Conservation (phyloP, 2,797 vertebrate genomes). For the Dendrocincla tyrannina region DNA sequence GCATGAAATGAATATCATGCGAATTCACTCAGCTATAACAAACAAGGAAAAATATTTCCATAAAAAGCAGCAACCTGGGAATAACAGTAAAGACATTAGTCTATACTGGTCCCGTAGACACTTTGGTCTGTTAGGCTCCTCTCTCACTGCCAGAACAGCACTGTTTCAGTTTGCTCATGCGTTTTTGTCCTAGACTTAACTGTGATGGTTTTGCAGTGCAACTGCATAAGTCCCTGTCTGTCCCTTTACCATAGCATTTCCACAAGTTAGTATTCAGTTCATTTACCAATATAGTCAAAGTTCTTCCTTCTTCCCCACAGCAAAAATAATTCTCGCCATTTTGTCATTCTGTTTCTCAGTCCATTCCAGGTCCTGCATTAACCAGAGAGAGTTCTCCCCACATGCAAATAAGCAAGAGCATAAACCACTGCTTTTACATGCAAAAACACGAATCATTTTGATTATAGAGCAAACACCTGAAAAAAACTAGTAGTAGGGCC, state of each 20-base stretch:
- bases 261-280: not conserved
- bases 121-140: not conserved
- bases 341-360: not conserved
- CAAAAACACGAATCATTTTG: not conserved
- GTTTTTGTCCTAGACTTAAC: not conserved
- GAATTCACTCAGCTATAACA: not conserved
- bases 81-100: not conserved
- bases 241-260: not conserved
- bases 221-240: not conserved
- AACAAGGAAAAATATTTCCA: not conserved
- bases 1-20: not conserved
- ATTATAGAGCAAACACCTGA: not conserved
- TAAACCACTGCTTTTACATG: not conserved
- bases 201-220: not conserved
- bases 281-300: not conserved
- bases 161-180: not conserved
- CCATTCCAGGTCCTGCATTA: not conserved
- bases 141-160: not conserved
- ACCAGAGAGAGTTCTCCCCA: not conserved
- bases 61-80: constrained; percentile 6
- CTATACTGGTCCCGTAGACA: not conserved
- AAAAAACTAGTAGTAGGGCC: not conserved
- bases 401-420: not conserved
- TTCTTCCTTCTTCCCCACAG: not conserved
- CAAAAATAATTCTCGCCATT: not conserved